A percentile compares a stretch with the other conserved stretches of the same genome.
Evolutionary conservation across 2,888 invertebrate species (phyloP).

Genomic region (Rhagonycha fulva): DNA sequence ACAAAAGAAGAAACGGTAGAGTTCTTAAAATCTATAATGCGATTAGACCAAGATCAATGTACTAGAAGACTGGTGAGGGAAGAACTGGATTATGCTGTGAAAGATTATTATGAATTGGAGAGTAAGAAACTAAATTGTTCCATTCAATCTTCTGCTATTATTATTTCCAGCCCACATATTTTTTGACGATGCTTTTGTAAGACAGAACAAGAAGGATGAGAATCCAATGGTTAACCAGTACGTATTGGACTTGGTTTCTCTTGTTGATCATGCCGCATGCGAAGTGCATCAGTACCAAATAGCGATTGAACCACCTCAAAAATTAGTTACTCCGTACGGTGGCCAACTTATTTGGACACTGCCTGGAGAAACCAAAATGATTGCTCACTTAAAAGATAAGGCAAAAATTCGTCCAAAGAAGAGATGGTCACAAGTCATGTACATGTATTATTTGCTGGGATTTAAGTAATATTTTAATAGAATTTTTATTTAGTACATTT

Average conservation of each 20-base stretch:
- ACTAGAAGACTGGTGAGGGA: constrained; percentile 82
- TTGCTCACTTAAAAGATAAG: constrained; percentile 89
- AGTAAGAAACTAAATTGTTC: constrained; percentile 62
- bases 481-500: too few species aligned
- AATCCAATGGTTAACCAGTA: constrained; percentile 81
- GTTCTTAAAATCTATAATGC: constrained; percentile 84
- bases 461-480: constrained; percentile 79
- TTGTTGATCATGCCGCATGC: constrained; percentile 76
- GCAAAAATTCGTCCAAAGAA: constrained; percentile 86
- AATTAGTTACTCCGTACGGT: constrained; percentile 83
- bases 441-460: constrained; percentile 90
- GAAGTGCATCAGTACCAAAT: constrained; percentile 70
- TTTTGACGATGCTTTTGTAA: constrained; percentile 83
- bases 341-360: constrained; percentile 83
- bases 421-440: constrained; percentile 95
- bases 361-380: constrained; percentile 83
- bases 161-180: constrained; percentile 70
- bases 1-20: constrained; percentile 88
- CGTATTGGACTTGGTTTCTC: constrained; percentile 72
- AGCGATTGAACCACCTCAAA: too few species aligned
- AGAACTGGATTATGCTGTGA: too few species aligned
- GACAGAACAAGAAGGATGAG: constrained; percentile 64
- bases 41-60: constrained; percentile 90
- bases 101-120: constrained; percentile 86
- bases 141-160: neutral